These are phyloP conservation scores for Trissolcus basalis DNA, from an alignment of 1,140 invertebrate genomes.

Conservation along the genomic window DNA sequence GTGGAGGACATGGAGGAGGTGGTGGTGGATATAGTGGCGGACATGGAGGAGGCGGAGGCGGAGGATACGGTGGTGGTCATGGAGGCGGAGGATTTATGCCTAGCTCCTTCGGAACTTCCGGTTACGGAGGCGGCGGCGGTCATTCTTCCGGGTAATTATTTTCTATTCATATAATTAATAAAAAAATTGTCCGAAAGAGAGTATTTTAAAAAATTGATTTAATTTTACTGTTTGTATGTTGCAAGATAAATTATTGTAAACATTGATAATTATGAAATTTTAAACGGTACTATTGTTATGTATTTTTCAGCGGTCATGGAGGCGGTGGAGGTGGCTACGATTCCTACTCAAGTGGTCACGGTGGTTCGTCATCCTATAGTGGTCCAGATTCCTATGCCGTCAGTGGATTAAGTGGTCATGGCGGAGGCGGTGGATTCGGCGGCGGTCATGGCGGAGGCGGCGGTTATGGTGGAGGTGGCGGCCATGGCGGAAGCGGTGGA, in stretches of 20 bases:
- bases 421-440: slow-evolving; percentile 4
- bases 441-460: slow-evolving; percentile 12
- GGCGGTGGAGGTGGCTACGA: slow-evolving; percentile 27
- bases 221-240: no score
- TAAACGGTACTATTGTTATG: no score
- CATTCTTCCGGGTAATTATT: slow-evolving; percentile 10
- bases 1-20: neutral
- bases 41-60: slow-evolving; percentile 12
- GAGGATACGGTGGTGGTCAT: slow-evolving; percentile 10
- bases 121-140: slow-evolving; percentile 14
- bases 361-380: slow-evolving; percentile 31
- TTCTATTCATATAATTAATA: no score
- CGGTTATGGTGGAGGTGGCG: slow-evolving; percentile 16
- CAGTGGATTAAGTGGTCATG: slow-evolving; percentile 13
- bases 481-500: slow-evolving; percentile 35
- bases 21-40: slow-evolving; percentile 11
- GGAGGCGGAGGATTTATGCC: slow-evolving; percentile 29
- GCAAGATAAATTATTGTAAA: no score
- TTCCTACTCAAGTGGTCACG: slow-evolving; percentile 34
- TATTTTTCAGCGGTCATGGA: slow-evolving; percentile 9
- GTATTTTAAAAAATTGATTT: neutral
- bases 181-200: no score
- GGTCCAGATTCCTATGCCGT: slow-evolving; percentile 38
- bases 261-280: no score
- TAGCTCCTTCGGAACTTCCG: slow-evolving; percentile 19